These are phyloP conservation scores for Leptinotarsa texana DNA, from an alignment of 1,140 invertebrate species.

Conservation along the genomic window DNA sequence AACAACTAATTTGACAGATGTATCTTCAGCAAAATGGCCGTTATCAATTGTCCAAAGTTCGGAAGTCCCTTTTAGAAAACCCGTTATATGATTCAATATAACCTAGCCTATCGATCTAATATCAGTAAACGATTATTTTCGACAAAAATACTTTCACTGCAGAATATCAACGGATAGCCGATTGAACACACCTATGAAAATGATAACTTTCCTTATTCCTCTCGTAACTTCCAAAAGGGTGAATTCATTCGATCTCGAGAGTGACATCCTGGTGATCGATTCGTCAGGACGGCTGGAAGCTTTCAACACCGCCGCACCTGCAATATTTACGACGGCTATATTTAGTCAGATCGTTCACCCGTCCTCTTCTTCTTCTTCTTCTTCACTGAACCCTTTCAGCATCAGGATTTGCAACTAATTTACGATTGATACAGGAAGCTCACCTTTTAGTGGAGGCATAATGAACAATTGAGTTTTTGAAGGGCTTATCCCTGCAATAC, in stretches of 20 bases:
- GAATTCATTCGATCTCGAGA: not conserved
- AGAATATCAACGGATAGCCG: too few species aligned
- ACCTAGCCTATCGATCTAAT: too few species aligned
- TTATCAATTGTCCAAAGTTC: too few species aligned
- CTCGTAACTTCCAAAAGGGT: not conserved
- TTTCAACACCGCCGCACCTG: slow-evolving; percentile 19
- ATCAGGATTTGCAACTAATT: slow-evolving; percentile 12
- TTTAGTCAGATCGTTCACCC: slow-evolving; percentile 13
- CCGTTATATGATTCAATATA: too few species aligned
- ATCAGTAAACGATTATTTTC: too few species aligned
- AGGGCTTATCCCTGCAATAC: too few species aligned
- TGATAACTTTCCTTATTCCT: not conserved
- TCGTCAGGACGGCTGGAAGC: slow-evolving; percentile 6
- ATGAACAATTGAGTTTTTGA: too few species aligned
- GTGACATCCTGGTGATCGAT: not conserved
- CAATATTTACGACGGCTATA: slow-evolving; percentile 21
- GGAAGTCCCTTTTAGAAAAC: too few species aligned
- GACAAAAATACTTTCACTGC: too few species aligned
- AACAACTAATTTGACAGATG: too few species aligned
- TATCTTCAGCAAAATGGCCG: too few species aligned
- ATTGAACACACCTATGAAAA: too few species aligned
- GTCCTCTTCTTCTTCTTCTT: not conserved
- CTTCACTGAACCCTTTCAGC: not conserved
- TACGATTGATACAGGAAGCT: not conserved
- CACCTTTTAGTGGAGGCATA: not conserved